Evolutionary conservation across 2,797 vertebrate species (phyloP).

Genomic region (Sebastes variabilis): DNA sequence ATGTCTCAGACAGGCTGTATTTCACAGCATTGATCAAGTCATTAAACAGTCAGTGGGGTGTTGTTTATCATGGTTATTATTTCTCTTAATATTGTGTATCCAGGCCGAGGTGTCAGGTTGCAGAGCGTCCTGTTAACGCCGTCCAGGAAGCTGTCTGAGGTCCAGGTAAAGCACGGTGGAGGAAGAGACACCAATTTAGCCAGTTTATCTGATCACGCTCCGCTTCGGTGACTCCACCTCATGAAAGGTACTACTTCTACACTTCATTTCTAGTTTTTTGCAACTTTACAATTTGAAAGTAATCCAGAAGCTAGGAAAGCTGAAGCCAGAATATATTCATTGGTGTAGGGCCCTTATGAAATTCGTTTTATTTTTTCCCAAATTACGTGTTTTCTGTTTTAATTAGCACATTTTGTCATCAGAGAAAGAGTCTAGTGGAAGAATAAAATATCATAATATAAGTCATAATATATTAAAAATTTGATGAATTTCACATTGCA

Average conservation of each 20-base stretch:
- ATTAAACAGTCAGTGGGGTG: conserved; percentile 48
- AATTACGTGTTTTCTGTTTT: too few species aligned
- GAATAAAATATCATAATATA: too few species aligned
- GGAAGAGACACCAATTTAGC: background rate
- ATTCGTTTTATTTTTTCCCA: too few species aligned
- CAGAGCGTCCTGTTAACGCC: background rate
- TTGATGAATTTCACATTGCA: too few species aligned
- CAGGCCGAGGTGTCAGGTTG: background rate
- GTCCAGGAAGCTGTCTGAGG: background rate
- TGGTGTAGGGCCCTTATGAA: too few species aligned
- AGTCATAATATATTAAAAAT: too few species aligned
- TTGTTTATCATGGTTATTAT: conserved; percentile 39
- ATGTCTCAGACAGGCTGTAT: conserved; percentile 27
- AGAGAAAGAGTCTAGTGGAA: too few species aligned
- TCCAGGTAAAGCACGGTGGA: background rate
- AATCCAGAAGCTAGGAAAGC: background rate
- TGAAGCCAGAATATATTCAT: too few species aligned
- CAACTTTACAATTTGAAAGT: background rate
- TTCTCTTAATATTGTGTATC: conserved; percentile 26
- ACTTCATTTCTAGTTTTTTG: background rate
- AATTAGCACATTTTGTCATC: too few species aligned
- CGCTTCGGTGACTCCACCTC: background rate
- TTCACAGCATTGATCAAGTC: conserved; percentile 63
- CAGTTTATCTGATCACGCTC: conserved; percentile 16
- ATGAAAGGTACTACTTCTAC: background rate